Base-by-base conservation (phyloP, 2,797 vertebrate genomes). In the Centropyge bicolor region DNA sequence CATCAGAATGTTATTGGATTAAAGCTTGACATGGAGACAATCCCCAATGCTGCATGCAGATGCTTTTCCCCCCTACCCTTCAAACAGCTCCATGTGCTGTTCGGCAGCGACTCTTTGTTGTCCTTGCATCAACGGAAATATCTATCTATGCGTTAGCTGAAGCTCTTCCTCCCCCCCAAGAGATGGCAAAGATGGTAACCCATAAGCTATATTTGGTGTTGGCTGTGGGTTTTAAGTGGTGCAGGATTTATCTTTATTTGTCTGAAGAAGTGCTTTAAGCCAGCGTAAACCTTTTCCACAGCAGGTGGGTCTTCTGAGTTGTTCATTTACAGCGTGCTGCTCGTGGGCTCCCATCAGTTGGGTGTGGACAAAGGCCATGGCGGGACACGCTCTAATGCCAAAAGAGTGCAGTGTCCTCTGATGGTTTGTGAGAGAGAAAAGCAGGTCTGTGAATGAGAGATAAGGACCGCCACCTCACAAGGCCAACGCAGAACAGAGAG, bases 1-100 rank as follows among this genome's bases (percentile, higher is more conserved):
- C 85, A 86, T 91, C 90, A 74, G 75, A 91, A 86, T 88, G 86
- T 91, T 92, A 94, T 94, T 95, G 92, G 93, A 95, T 95, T 95
- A 94, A 88, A 92, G 89, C 88, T 86, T 86, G 90, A 93, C 90
- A 90, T 60, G 65, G 84, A 91, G 85, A 93, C 89, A 89, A 92
- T 92, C 85, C 93, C 88, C 87, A 78, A 76, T 71, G 86, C 89
- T 54, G 85, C 89, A 91, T 88, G 86, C 84, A 80, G 78, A 88
- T 68, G 75, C 80, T 86, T 75, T 76, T 79, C 27, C 11, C 14
- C 22, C 38, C 77, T 79, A 56, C 82, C 83, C 78, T 85, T 76
- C 82, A 81, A 74, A 76, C 68, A 80, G 68, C 86, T 72, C 75
- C 75, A 80, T 84, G 84, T 84, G 87, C 81, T 82, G 67, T 86